Conservation (phyloP, 2,113 vertebrate species). For the Mus pahari region DNA sequence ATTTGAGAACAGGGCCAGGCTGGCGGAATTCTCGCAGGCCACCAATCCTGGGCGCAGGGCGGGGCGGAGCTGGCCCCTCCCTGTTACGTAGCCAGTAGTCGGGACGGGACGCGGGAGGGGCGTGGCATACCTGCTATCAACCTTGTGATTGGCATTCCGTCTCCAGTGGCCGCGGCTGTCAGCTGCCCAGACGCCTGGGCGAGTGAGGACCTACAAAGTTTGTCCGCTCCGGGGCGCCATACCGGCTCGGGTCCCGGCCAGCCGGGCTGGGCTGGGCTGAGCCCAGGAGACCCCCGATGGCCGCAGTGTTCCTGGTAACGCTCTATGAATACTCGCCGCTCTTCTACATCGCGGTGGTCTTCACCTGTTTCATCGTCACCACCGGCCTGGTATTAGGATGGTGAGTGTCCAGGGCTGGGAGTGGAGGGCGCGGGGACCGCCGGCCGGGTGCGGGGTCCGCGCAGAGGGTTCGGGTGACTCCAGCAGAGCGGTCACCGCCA, state of each 20-base stretch:
- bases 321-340: conserved; percentile 95
- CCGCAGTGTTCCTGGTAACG: conserved; percentile 91
- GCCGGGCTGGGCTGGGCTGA: not conserved
- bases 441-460: not conserved
- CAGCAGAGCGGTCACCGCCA: not conserved
- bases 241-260: not conserved
- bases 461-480: not conserved
- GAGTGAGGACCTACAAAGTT: conserved; percentile 27
- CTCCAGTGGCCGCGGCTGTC: not conserved
- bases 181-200: accelerated
- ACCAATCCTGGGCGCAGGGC: not conserved
- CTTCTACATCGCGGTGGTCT: conserved; percentile 94
- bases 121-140: not conserved
- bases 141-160: not conserved
- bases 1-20: not conserved
- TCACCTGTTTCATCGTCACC: conserved; percentile 94
- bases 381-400: conserved; percentile 95
- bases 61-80: not conserved
- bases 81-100: not conserved
- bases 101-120: accelerated
- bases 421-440: too few species aligned
- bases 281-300: conserved; percentile 85
- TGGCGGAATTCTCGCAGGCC: accelerated
- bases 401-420: conserved; percentile 85
- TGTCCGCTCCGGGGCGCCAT: conserved; percentile 73